Evolutionary conservation across 2,797 vertebrate species (phyloP).

Genomic region (Artibeus lituratus): DNA sequence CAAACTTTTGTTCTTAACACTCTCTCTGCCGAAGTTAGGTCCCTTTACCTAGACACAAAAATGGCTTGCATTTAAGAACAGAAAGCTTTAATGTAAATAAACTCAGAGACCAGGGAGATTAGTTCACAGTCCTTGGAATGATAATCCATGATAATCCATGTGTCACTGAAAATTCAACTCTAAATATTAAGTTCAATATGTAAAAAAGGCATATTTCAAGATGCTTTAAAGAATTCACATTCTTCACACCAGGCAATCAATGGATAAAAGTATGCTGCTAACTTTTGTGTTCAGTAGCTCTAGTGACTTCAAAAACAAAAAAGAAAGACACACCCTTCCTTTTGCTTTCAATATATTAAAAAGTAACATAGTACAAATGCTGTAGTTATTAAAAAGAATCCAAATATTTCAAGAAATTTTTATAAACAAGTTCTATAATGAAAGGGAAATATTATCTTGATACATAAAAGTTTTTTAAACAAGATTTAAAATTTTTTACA

Average conservation of each 20-base stretch:
- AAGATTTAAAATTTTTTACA: constrained; percentile 38
- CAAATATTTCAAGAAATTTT: constrained; percentile 51
- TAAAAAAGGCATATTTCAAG: neutral
- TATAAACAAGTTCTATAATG: constrained; percentile 49
- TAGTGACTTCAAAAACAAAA: neutral
- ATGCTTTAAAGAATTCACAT: neutral
- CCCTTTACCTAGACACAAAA: neutral
- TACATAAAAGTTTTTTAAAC: constrained; percentile 42
- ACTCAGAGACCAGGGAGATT: neutral
- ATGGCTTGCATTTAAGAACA: neutral
- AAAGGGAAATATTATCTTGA: constrained; percentile 35
- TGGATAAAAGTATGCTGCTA: neutral
- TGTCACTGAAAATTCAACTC: neutral
- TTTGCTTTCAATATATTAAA: constrained; percentile 64
- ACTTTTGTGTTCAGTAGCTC: neutral
- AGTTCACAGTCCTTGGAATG: neutral
- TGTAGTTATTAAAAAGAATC: constrained; percentile 43
- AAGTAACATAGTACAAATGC: constrained; percentile 57
- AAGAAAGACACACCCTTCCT: neutral
- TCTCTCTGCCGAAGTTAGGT: neutral
- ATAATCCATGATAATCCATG: neutral
- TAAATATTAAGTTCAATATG: neutral
- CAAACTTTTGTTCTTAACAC: neutral
- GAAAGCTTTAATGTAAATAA: neutral
- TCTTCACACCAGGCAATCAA: neutral